Percentiles rank a stretch among this genome's conserved stretches.
phyloP scores from a whole-genome alignment of 53 echinoderm and acorn worm species.

The Stichopus horrens region DNA sequence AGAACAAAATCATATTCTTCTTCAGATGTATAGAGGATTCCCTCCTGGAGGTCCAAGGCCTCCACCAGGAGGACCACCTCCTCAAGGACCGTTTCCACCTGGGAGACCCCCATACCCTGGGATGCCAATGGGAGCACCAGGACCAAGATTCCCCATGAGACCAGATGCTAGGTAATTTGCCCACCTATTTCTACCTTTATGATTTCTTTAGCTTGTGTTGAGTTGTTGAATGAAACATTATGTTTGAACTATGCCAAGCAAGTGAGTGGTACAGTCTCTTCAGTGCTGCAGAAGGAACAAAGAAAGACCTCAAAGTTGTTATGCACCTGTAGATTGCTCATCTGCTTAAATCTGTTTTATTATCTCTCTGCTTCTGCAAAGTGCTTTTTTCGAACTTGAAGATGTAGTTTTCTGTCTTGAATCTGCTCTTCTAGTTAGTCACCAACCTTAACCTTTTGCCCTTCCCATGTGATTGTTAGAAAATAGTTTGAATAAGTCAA shows the following conservation, averaged over 20 bases:
- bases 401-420: not conserved
- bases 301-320: too few species aligned
- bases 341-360: too few species aligned
- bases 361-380: too few species aligned
- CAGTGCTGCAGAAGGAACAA: too few species aligned
- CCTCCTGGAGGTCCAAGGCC: constrained; percentile 43
- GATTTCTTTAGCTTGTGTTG: too few species aligned
- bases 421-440: not conserved
- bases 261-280: too few species aligned
- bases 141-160: constrained; percentile 50
- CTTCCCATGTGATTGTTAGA: too few species aligned
- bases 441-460: not conserved
- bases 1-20: not conserved
- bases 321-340: too few species aligned
- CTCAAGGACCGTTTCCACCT: constrained; percentile 16
- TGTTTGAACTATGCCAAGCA: too few species aligned
- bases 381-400: not conserved
- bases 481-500: too few species aligned
- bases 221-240: too few species aligned
- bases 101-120: constrained; percentile 42
- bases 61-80: constrained; percentile 33
- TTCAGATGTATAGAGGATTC: constrained; percentile 39
- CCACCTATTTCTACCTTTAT: too few species aligned
- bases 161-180: constrained; percentile 18
- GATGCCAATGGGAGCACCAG: constrained; percentile 60